A percentile compares a stretch with the other conserved stretches of the same genome.
phyloP scores from a whole-genome alignment of 2,797 vertebrate genomes.

The Pangasius mekongensis region DNA sequence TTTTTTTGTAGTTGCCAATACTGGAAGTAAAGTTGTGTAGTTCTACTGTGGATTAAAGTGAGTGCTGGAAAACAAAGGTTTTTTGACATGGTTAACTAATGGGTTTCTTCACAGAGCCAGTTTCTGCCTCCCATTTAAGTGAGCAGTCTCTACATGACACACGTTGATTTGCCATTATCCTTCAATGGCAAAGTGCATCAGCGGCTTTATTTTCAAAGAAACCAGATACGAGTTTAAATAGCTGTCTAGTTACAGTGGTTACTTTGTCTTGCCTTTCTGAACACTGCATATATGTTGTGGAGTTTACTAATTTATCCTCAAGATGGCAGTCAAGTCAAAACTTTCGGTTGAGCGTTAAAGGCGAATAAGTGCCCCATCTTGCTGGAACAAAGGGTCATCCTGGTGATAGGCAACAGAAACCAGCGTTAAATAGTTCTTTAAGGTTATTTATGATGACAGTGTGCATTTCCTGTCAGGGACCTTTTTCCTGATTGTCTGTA shows the following conservation, averaged over 20 bases:
- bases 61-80: background rate
- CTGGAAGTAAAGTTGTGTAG: background rate
- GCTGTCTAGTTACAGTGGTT: background rate
- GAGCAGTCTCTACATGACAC: background rate
- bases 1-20: background rate
- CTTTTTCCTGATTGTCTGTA: conserved; percentile 21
- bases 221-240: background rate
- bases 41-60: background rate
- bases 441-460: conserved; percentile 38
- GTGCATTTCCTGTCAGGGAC: background rate
- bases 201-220: background rate
- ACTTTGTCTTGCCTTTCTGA: background rate
- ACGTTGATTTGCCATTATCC: background rate
- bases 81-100: background rate
- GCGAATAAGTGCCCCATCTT: background rate
- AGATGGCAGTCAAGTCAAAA: conserved; percentile 38
- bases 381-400: conserved; percentile 29
- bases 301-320: conserved; percentile 26
- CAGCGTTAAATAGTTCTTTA: conserved; percentile 27
- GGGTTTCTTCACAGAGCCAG: background rate
- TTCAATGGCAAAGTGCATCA: background rate
- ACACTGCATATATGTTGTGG: background rate
- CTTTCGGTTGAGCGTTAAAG: background rate
- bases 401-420: conserved; percentile 41
- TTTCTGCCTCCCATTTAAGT: background rate